A percentile compares a stretch with the other conserved stretches of the same genome.
Conservation (phyloP, 2,888 invertebrate genomes). For the Caradrina kadenii region DNA sequence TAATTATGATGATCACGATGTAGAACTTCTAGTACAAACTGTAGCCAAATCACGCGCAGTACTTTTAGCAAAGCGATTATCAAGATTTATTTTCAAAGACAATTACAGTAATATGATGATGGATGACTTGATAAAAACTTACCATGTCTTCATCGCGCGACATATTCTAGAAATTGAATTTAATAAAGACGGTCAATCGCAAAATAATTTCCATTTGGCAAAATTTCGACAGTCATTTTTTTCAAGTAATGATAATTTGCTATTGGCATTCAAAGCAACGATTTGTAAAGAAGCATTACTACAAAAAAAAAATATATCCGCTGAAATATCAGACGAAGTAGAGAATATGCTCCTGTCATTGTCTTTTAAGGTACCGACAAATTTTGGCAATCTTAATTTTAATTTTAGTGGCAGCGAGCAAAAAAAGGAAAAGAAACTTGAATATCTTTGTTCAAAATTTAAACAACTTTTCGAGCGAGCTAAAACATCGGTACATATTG, state of each 20-base stretch:
- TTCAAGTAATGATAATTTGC: constrained; percentile 28
- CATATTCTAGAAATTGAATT: constrained; percentile 25
- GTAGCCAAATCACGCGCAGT: constrained; percentile 45
- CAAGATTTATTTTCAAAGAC: constrained; percentile 46
- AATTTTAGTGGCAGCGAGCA: constrained; percentile 32
- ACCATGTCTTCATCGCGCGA: constrained; percentile 50
- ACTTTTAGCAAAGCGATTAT: constrained; percentile 45
- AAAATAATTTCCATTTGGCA: constrained; percentile 15
- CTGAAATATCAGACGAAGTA: constrained; percentile 7
- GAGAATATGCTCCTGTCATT: constrained; percentile 24
- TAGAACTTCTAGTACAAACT: constrained; percentile 36
- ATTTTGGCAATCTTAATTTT: constrained; percentile 53
- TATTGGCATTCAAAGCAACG: constrained; percentile 30
- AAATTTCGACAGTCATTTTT: constrained; percentile 43
- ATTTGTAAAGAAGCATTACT: constrained; percentile 33
- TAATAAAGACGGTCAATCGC: neutral
- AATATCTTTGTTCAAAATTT: constrained; percentile 40
- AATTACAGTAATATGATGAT: constrained; percentile 47
- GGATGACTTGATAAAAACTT: constrained; percentile 51
- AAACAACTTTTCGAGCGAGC: constrained; percentile 29
- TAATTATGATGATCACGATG: constrained; percentile 44
- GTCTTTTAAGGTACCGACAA: constrained; percentile 45
- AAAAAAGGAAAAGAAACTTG: constrained; percentile 35
- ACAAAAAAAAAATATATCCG: constrained; percentile 19
- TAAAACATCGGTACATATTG: constrained; percentile 8